phyloP scores from a whole-genome alignment of 2,888 invertebrate species.

The Metacarcinus magister region DNA sequence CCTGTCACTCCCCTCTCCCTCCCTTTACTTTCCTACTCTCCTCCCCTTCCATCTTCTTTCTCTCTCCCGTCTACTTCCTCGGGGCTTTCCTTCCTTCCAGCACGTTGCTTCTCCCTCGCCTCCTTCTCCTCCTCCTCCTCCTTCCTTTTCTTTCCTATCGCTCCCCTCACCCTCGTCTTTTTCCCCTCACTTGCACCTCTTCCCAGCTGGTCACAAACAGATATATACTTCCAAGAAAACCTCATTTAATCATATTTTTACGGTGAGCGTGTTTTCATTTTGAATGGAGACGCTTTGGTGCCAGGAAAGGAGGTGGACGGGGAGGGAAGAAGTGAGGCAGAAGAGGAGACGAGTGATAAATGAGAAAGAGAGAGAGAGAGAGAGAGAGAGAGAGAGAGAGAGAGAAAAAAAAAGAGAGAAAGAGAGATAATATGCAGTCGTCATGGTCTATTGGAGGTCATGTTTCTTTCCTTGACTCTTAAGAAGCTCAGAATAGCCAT shows the following conservation, averaged over 20 bases:
- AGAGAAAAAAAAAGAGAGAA: background rate
- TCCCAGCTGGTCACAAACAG: background rate
- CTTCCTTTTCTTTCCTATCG: background rate
- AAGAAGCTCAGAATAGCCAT: background rate
- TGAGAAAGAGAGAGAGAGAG: constrained; percentile 1
- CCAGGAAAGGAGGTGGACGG: too few relatives aligned
- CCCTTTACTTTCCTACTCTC: background rate
- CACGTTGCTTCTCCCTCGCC: background rate
- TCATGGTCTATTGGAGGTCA: background rate
- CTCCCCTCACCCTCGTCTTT: background rate
- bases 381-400: constrained; percentile 48
- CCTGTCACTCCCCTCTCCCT: background rate
- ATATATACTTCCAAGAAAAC: background rate
- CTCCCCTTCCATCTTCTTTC: background rate
- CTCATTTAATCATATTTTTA: background rate
- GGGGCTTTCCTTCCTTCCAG: background rate
- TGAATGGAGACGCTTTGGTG: too few relatives aligned
- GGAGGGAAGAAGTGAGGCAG: background rate
- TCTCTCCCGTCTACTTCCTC: background rate
- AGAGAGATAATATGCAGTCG: background rate
- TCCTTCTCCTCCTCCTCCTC: background rate
- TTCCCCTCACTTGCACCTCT: background rate
- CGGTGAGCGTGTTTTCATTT: background rate
- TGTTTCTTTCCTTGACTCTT: background rate
- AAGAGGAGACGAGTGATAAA: background rate